Conservation (phyloP, 2,888 invertebrate species). For the Morpho helenor region DNA sequence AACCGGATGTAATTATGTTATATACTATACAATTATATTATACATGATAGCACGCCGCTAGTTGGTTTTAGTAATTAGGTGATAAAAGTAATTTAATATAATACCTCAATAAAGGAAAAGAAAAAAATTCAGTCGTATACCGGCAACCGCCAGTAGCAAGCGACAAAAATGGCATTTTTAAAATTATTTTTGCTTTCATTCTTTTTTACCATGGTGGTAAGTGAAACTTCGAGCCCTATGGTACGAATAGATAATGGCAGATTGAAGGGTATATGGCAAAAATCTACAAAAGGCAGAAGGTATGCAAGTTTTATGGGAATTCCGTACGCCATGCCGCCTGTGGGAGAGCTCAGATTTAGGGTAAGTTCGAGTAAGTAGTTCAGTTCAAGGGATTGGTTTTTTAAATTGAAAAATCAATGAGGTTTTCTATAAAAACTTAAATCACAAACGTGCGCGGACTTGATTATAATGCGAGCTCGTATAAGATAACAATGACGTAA, state of each 20-base stretch:
- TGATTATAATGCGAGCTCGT: too few relatives aligned
- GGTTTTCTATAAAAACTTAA: too few relatives aligned
- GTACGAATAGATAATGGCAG: slow-evolving; percentile 54
- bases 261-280: slow-evolving; percentile 59
- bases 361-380: slow-evolving; percentile 41
- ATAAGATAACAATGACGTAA: too few relatives aligned
- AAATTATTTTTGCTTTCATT: slow-evolving; percentile 40
- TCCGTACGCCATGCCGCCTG: slow-evolving; percentile 83
- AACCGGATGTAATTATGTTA: too few relatives aligned
- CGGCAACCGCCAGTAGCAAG: slow-evolving; percentile 35
- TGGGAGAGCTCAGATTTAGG: slow-evolving; percentile 81
- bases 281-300: slow-evolving; percentile 55
- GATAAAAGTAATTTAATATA: too few relatives aligned
- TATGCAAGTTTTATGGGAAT: slow-evolving; percentile 82
- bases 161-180: slow-evolving; percentile 37
- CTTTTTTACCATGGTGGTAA: slow-evolving; percentile 30
- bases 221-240: slow-evolving; percentile 48
- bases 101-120: too few relatives aligned
- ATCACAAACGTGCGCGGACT: too few relatives aligned
- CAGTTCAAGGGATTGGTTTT: too few relatives aligned
- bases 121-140: background rate
- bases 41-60: too few relatives aligned
- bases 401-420: too few relatives aligned
- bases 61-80: too few relatives aligned
- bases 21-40: too few relatives aligned